These are phyloP conservation scores for Mellilla xanthometata DNA, from an alignment of 2,888 invertebrate genomes.

Conservation along the genomic window DNA sequence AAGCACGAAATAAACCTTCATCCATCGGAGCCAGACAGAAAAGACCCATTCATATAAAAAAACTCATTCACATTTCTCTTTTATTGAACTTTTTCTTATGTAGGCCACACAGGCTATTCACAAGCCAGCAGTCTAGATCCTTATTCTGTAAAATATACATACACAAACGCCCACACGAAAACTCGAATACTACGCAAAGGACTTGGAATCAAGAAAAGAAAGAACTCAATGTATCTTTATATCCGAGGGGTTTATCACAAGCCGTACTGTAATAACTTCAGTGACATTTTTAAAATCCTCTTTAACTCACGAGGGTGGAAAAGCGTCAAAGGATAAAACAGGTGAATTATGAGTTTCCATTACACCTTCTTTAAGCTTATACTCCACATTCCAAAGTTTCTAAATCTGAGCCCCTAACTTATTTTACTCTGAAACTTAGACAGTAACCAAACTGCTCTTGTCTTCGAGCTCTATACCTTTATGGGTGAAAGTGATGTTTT, in stretches of 20 bases:
- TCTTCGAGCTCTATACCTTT: conserved; percentile 8
- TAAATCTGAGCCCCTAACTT: conserved; percentile 11
- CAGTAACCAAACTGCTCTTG: conserved; percentile 18
- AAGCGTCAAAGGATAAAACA: conserved; percentile 15
- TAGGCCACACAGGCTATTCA: conserved; percentile 18
- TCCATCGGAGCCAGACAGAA: conserved; percentile 1
- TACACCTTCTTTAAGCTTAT: conserved; percentile 15
- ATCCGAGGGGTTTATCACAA: conserved; percentile 19
- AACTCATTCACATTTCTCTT: conserved; percentile 11
- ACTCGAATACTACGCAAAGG: conserved; percentile 31
- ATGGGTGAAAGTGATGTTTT: conserved; percentile 10
- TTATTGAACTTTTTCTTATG: conserved; percentile 14
- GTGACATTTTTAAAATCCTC: conserved; percentile 19
- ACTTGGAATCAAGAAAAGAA: conserved; percentile 16
- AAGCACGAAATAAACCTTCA: background rate
- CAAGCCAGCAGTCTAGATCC: conserved; percentile 18
- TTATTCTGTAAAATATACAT: conserved; percentile 27
- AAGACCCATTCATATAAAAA: background rate
- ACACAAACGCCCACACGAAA: conserved; percentile 38
- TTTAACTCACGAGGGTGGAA: conserved; percentile 12
- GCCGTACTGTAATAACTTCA: conserved; percentile 17
- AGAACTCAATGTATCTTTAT: conserved; percentile 16
- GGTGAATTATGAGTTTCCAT: conserved; percentile 16
- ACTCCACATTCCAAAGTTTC: conserved; percentile 11
- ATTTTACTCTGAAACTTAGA: conserved; percentile 11